Evolutionary conservation across 2,797 vertebrate species (phyloP).

Genomic region (Gallirallus australis): DNA sequence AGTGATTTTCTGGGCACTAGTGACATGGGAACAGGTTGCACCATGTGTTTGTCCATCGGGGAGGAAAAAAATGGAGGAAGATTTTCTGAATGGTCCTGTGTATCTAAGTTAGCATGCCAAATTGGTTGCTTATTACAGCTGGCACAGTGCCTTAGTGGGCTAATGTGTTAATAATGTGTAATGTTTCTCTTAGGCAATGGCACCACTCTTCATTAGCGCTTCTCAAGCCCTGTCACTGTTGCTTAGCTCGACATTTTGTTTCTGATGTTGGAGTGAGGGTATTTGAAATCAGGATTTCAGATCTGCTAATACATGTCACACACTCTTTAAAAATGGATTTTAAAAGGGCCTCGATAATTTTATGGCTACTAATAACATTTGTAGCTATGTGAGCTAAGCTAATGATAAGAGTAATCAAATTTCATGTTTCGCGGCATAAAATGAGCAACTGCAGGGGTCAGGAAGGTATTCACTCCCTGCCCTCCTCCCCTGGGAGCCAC

Average conservation of each 20-base stretch:
- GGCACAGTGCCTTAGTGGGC: conserved; percentile 73
- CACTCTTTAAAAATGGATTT: conserved; percentile 80
- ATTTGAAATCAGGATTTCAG: conserved; percentile 69
- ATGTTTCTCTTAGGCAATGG: conserved; percentile 66
- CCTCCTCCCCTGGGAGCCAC: conserved; percentile 52
- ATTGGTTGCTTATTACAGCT: conserved; percentile 74
- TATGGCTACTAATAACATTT: conserved; percentile 67
- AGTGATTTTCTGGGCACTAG: conserved; percentile 3
- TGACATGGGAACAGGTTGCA: neutral
- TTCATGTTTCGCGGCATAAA: conserved; percentile 64
- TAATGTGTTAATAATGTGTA: conserved; percentile 77
- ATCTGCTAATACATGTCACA: conserved; percentile 71
- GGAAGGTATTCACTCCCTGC: conserved; percentile 59
- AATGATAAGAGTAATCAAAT: conserved; percentile 74
- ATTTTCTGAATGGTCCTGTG: conserved; percentile 61
- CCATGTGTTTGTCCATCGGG: neutral
- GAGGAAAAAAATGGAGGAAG: conserved; percentile 26
- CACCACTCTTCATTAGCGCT: conserved; percentile 72
- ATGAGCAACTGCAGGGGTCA: conserved; percentile 66
- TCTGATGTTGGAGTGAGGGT: conserved; percentile 41
- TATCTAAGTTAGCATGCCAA: conserved; percentile 57
- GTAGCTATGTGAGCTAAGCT: conserved; percentile 74
- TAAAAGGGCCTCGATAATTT: conserved; percentile 75
- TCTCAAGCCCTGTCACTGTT: conserved; percentile 63
- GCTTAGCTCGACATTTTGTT: conserved; percentile 67